Conservation (phyloP, 2,888 invertebrate genomes). For the Hyposoter didymator region DNA sequence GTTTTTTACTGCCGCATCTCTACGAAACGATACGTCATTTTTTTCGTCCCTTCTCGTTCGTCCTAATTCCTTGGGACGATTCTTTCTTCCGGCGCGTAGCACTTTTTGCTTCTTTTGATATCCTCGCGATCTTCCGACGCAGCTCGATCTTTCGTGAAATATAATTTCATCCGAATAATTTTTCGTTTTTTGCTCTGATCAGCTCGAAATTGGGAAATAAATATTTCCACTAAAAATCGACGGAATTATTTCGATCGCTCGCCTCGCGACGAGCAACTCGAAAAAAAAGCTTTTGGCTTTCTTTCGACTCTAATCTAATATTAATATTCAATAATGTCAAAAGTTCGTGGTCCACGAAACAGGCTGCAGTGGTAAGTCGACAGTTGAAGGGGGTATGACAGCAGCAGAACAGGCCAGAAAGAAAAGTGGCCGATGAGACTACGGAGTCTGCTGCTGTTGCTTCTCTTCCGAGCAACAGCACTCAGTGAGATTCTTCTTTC, state of each 20-base stretch:
- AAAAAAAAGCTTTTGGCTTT: conserved; percentile 14
- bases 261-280: background rate
- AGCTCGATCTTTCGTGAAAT: background rate
- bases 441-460: background rate
- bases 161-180: background rate
- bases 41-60: conserved; percentile 9
- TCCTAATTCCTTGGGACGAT: conserved; percentile 43
- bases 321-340: conserved; percentile 66
- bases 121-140: background rate
- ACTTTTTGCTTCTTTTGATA: background rate
- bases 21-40: conserved; percentile 24
- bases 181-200: background rate
- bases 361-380: conserved; percentile 57
- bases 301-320: conserved; percentile 61
- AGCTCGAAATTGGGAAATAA: background rate
- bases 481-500: conserved; percentile 62
- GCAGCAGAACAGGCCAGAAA: conserved; percentile 57
- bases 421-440: conserved; percentile 5
- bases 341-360: conserved; percentile 38
- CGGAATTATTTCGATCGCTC: background rate
- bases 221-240: background rate
- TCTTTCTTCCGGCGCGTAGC: background rate
- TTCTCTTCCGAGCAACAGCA: conserved; percentile 19
- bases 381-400: conserved; percentile 67
- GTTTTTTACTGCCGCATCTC: conserved; percentile 72